Conservation (phyloP, 2,888 invertebrate genomes). For the Ormia ochracea region DNA sequence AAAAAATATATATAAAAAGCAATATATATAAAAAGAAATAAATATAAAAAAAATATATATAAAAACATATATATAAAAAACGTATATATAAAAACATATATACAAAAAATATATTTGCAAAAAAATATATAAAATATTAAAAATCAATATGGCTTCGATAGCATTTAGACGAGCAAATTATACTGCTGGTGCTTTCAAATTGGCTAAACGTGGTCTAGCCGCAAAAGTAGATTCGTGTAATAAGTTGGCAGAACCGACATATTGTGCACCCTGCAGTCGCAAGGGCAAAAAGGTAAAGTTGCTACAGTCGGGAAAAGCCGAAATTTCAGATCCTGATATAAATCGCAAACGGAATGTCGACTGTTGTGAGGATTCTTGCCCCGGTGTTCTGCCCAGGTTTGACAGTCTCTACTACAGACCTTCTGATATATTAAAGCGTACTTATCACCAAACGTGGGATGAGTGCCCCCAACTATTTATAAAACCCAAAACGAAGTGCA, state of each 20-base stretch:
- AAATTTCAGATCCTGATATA: neutral
- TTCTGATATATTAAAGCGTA: constrained; percentile 69
- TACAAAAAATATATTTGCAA: neutral
- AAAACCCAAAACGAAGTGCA: constrained; percentile 67
- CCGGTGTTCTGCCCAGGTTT: constrained; percentile 66
- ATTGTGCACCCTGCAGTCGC: constrained; percentile 21
- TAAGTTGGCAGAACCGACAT: neutral
- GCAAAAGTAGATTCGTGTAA: neutral
- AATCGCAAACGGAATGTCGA: neutral
- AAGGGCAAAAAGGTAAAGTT: neutral
- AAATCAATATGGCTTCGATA: neutral
- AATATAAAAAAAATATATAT: too few relatives aligned
- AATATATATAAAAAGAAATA: too few relatives aligned
- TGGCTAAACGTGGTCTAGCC: neutral
- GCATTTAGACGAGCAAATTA: neutral
- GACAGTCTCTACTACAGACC: constrained; percentile 72
- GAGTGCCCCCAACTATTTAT: constrained; percentile 68
- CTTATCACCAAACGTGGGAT: constrained; percentile 73
- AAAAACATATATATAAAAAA: too few relatives aligned
- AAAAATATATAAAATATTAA: neutral
- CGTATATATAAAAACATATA: too few relatives aligned
- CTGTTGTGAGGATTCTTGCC: constrained; percentile 58
- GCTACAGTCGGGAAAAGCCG: neutral
- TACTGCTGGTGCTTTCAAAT: neutral
- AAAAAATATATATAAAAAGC: too few relatives aligned